phyloP scores from a whole-genome alignment of 2,888 invertebrate species.

The Ochropacha duplaris region DNA sequence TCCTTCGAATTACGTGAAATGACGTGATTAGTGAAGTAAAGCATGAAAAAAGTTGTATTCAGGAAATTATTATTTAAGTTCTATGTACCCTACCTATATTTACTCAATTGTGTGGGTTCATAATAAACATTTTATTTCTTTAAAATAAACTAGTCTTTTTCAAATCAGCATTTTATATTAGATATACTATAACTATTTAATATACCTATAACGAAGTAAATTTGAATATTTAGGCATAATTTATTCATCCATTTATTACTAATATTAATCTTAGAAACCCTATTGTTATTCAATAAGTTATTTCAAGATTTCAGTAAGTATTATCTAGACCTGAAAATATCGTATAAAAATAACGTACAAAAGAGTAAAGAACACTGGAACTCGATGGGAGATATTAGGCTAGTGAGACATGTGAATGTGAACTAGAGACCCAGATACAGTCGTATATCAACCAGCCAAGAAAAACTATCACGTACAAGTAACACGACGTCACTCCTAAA shows the following conservation, averaged over 20 bases:
- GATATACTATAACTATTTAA: no score
- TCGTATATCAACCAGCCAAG: conserved; percentile 45
- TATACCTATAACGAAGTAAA: no score
- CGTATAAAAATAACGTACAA: not conserved
- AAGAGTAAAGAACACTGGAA: not conserved
- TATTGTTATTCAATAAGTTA: no score
- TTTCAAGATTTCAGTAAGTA: no score
- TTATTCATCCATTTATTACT: no score
- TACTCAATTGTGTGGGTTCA: not conserved
- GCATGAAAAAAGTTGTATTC: not conserved
- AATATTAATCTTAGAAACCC: no score
- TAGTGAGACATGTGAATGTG: conserved; percentile 29
- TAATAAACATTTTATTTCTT: not conserved
- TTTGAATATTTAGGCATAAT: no score
- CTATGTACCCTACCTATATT: no score
- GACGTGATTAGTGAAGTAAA: not conserved
- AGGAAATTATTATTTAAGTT: not conserved
- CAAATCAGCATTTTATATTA: no score
- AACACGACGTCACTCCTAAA: conserved; percentile 68
- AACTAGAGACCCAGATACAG: conserved; percentile 38
- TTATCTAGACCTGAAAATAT: no score
- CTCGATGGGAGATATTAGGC: conserved; percentile 20
- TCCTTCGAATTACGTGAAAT: conserved; percentile 3
- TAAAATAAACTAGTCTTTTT: no score
- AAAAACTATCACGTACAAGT: conserved; percentile 57